phyloP scores from a whole-genome alignment of 2,797 vertebrate genomes.

The Esox masquinongy region DNA sequence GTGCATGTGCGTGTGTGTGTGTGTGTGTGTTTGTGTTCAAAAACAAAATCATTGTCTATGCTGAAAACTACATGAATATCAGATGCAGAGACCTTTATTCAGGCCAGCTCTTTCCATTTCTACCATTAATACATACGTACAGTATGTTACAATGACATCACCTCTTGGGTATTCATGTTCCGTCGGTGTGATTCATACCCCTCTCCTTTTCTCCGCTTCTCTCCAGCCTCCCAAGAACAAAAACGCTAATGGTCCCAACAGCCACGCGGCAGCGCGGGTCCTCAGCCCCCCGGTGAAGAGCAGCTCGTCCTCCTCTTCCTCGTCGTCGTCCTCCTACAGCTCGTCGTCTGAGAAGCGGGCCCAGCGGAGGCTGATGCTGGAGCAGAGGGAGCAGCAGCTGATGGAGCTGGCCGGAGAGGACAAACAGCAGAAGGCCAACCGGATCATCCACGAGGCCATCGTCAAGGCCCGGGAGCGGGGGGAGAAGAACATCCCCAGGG shows the following conservation, averaged over 20 bases:
- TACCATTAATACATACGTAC: neutral
- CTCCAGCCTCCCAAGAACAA: slow-evolving; percentile 96
- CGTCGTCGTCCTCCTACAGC: slow-evolving; percentile 76
- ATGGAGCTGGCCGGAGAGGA: slow-evolving; percentile 75
- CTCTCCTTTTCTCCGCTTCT: neutral
- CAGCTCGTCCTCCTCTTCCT: slow-evolving; percentile 76
- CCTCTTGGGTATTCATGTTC: slow-evolving; percentile 13
- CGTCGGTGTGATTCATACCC: neutral
- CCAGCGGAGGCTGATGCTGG: slow-evolving; percentile 71
- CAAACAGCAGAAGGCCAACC: slow-evolving; percentile 98
- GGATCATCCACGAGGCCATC: slow-evolving; percentile 97
- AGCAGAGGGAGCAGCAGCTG: slow-evolving; percentile 63
- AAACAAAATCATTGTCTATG: neutral
- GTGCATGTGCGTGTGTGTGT: neutral
- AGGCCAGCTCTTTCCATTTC: neutral
- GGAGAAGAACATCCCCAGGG: slow-evolving; percentile 95
- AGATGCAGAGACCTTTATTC: neutral
- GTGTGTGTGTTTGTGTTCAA: slow-evolving; percentile 4
- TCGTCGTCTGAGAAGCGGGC: slow-evolving; percentile 85
- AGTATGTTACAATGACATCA: slow-evolving; percentile 9
- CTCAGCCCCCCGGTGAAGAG: slow-evolving; percentile 93
- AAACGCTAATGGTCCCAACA: slow-evolving; percentile 91
- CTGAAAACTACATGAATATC: slow-evolving; percentile 17
- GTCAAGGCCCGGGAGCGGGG: slow-evolving; percentile 95
- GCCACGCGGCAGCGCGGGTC: slow-evolving; percentile 78